phyloP scores from a whole-genome alignment of 1,140 invertebrate species.

The Charaxes varanes region DNA sequence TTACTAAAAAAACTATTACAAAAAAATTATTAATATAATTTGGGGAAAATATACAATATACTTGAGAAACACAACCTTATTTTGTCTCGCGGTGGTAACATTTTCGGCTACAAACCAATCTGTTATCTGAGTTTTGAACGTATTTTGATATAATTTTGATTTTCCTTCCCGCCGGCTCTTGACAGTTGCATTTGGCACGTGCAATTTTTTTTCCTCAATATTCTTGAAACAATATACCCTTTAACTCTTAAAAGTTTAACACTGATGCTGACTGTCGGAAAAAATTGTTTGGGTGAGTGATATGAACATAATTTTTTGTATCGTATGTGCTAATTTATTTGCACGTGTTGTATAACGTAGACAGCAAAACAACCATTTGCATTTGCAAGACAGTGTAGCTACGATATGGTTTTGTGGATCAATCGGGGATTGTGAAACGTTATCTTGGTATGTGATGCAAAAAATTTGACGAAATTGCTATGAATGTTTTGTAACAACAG shows the following conservation, averaged over 20 bases:
- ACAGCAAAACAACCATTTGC: conserved; percentile 66
- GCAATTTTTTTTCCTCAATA: conserved; percentile 56
- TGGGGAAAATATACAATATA: too few relatives aligned
- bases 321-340: conserved; percentile 35
- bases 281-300: conserved; percentile 57
- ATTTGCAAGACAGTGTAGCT: conserved; percentile 53
- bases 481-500: conserved; percentile 5
- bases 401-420: conserved; percentile 59
- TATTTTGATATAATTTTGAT: conserved; percentile 54
- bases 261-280: conserved; percentile 60
- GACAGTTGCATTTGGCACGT: conserved; percentile 70
- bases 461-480: background rate
- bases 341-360: conserved; percentile 63
- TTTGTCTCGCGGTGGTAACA: background rate
- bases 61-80: too few relatives aligned
- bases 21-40: too few relatives aligned
- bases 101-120: conserved; percentile 1
- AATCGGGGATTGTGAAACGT: background rate
- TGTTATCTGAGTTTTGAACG: conserved; percentile 27
- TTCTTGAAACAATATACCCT: conserved; percentile 34
- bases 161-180: conserved; percentile 66
- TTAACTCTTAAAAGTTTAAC: conserved; percentile 33
- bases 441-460: conserved; percentile 10
- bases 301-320: conserved; percentile 29
- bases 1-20: too few relatives aligned